Percentiles rank a stretch among this genome's conserved stretches.
Conservation (phyloP, 2,888 invertebrate species). For the Pandemis heparana region DNA sequence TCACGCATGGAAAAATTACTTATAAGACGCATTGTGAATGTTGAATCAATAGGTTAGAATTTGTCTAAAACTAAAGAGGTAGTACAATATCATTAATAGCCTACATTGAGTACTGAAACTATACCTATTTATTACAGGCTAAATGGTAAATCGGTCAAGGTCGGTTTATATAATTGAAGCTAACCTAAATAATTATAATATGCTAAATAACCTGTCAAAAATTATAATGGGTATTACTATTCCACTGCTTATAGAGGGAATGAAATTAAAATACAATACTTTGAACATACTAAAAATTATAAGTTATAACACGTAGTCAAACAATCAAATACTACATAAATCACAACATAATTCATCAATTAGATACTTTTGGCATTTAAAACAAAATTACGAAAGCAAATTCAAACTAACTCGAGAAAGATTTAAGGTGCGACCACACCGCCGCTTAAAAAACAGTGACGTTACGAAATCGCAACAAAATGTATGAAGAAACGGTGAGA, state of each 20-base stretch:
- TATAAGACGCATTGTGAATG: background rate
- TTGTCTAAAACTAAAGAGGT: constrained; percentile 31
- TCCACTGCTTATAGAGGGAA: background rate
- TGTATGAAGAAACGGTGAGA: too few relatives aligned
- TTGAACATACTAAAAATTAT: background rate
- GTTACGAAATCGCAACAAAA: too few relatives aligned
- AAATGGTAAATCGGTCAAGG: background rate
- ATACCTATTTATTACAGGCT: background rate
- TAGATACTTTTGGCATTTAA: background rate
- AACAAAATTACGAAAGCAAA: background rate
- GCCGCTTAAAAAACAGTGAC: too few relatives aligned
- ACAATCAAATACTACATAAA: background rate
- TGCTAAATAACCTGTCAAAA: background rate
- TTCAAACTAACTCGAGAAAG: background rate
- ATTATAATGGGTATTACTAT: background rate
- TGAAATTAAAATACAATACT: background rate
- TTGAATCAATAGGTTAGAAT: background rate
- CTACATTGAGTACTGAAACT: constrained; percentile 1
- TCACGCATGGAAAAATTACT: background rate
- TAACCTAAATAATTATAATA: background rate
- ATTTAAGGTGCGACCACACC: too few relatives aligned
- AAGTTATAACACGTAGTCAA: background rate
- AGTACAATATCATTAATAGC: constrained; percentile 27
- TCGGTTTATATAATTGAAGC: background rate
- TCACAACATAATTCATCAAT: background rate